Base-by-base conservation (phyloP, 1,140 invertebrate species). In the Antheraea pernyi region DNA sequence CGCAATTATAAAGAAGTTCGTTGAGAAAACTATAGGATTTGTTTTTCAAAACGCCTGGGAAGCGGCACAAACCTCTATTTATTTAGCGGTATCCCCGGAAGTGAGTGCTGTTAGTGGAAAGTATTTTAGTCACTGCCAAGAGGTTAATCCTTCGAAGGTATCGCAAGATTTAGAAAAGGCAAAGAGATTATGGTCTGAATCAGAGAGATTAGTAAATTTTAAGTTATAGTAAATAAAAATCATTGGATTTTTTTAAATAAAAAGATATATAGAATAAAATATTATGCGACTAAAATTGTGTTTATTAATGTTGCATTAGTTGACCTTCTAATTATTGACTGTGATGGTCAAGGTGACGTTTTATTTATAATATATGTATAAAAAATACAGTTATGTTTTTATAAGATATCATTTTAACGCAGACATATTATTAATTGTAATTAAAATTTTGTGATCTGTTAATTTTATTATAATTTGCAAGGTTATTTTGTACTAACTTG, bases 41-140 rank as follows among this genome's bases (percentile, higher is more conserved):
- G 67, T 90, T 61, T 91, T 87, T 71, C 86, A 95, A 84, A 92
- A 75, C 71, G 69, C 91, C 8, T 87, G 88, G 80, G 93, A 94
- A 78, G 95, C 94, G 0, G 93, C 95, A 4, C 94, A 95, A 74
- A 95, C 94, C 6, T 86, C 92, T 0, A 92, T 95, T 37, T 93
- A 93, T 81, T 82, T 94, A 37, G 90, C 94, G 9, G 91, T 94
- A 2, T 88, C 93, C 39, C 92, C 93, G 11, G 93, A 94, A 65
- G 80, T 95, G 4, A 80, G 88, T 67, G 87, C 88, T 30, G 81
- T 94, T 7, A 93, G 84, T 59, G 95, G 95, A 11, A 85, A 92
- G 73, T 95, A 95, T 79, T 95, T 94, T 73, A 81, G 83, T 37
- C 93, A 95, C 67, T 95, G 95, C 83, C 84, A 86, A 10, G 73